Evolutionary conservation across 2,797 vertebrate species (phyloP).

Genomic region (Spheniscus humboldti): DNA sequence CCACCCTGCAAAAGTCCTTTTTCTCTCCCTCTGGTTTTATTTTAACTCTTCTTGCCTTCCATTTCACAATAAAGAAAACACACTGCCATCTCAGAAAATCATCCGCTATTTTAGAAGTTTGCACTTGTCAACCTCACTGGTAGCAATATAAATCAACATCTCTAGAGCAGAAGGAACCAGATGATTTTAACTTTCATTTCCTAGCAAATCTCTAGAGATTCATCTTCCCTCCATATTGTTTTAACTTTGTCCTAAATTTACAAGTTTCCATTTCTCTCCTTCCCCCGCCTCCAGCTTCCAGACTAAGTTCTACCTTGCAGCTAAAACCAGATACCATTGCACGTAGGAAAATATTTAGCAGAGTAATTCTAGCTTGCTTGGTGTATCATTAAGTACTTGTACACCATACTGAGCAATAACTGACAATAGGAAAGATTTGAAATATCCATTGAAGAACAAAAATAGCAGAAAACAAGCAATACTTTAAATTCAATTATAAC

Average conservation of each 20-base stretch:
- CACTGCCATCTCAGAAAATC: background rate
- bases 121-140: background rate
- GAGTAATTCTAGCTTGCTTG: background rate
- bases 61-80: constrained; percentile 6
- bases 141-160: background rate
- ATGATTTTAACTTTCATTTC: constrained; percentile 51
- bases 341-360: background rate
- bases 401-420: background rate
- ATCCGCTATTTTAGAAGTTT: background rate
- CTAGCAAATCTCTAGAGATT: constrained; percentile 26
- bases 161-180: background rate
- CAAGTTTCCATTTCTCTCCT: constrained; percentile 8
- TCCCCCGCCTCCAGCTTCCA: background rate
- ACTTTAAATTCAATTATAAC: background rate
- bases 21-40: background rate
- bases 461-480: background rate
- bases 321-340: background rate
- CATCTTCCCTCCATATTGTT: constrained; percentile 5
- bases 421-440: background rate
- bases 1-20: background rate
- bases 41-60: background rate
- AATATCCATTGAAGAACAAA: background rate
- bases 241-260: constrained; percentile 30
- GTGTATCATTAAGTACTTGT: background rate
- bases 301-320: background rate